Base-by-base conservation (phyloP, 1,140 invertebrate species). In the Gryon sp. region DNA sequence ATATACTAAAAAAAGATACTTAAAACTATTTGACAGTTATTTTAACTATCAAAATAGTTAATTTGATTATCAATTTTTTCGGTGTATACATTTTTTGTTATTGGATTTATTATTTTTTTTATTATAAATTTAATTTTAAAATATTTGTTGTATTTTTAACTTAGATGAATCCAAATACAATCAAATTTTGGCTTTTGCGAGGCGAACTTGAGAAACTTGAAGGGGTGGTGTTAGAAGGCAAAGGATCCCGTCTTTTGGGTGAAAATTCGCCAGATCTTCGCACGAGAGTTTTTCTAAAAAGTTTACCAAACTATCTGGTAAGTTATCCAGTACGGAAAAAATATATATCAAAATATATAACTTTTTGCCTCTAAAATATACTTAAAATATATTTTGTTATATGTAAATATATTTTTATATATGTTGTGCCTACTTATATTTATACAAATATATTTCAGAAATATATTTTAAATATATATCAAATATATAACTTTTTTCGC, bases 201-300 rank as follows among this genome's bases (percentile, higher is more conserved):
- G 94, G 95, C 1, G 93, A 94, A 46, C 86, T 94, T 8, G 92
- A 94, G 30, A 94, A 93, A 80, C 87, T 96, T 60, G 94, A 95
- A 88, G 90, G 94, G 79, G 88, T 94, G 0, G 92, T 96, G 0
- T 84, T 95, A 6, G 93, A 94, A 66, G 95, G 95, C 0, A 93
- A 94, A 86, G 95, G 95, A 15, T 90, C 91, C 24, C 90, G 93
- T 72, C 85, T 95, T 14, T 82, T 95, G 32, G 91, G 92, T 7
- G 92, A 94, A 83, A 90, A 92, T 34, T 92, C 92, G 0, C 88
- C 91, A 0, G 91, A 94, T 82, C 90, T 92, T 3, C 90, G 92
- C 63, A 91, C 93, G 0, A 87, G 91, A 72, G 90, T 91, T 59
- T 94, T 95, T 82, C 88, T 95, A 19, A 91, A 92, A 79, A 90